Conservation (phyloP, 2,888 invertebrate species). For the Ernsta delagoae region DNA sequence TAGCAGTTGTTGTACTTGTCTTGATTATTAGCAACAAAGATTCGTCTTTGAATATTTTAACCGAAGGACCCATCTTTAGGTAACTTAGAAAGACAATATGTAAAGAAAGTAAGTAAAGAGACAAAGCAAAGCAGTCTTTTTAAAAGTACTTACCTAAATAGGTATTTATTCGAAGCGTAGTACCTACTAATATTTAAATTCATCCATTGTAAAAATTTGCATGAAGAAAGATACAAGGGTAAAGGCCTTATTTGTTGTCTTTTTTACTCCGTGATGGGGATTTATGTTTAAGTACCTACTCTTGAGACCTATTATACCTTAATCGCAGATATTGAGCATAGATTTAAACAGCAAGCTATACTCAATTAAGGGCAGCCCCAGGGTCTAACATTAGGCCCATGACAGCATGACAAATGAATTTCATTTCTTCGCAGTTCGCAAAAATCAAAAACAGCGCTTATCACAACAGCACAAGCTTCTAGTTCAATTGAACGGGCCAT, state of each 20-base stretch:
- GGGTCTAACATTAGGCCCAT: slow-evolving; percentile 23
- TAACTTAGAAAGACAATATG: background rate
- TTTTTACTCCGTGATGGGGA: no score
- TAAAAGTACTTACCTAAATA: no score
- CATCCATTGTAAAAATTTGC: no score
- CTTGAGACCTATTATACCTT: background rate
- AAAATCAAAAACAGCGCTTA: slow-evolving; percentile 22
- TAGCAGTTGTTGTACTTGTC: background rate
- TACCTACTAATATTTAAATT: no score
- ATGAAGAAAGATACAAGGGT: no score
- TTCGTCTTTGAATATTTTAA: no score
- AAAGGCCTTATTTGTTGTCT: no score
- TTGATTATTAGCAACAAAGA: no score
- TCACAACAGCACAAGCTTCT: slow-evolving; percentile 13
- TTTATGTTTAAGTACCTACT: background rate
- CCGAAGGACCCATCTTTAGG: no score
- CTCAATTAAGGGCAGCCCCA: slow-evolving; percentile 30
- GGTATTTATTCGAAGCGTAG: no score
- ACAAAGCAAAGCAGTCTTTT: no score
- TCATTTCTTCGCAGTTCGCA: slow-evolving; percentile 13
- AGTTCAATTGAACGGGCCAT: slow-evolving; percentile 6
- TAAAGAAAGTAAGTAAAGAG: background rate
- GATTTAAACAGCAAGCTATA: slow-evolving; percentile 11
- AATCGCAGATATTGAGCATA: slow-evolving; percentile 19
- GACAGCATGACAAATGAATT: slow-evolving; percentile 34